A percentile compares a stretch with the other conserved stretches of the same genome.
phyloP scores from a whole-genome alignment of 2,888 invertebrate species.

The Fissipunctia ypsillon region DNA sequence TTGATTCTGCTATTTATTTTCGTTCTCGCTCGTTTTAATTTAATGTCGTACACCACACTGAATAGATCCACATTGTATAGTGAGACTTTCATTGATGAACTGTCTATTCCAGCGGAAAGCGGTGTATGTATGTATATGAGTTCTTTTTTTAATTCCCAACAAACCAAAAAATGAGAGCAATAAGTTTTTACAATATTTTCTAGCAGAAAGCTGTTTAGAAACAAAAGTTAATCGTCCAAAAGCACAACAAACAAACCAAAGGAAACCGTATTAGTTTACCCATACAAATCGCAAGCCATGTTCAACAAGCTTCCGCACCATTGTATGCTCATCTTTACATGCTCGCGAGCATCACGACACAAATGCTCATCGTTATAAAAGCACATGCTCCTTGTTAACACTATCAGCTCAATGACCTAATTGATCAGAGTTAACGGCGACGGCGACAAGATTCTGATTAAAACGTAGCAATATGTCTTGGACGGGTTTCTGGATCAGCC shows the following conservation, averaged over 20 bases:
- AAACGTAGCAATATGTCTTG: conserved; percentile 20
- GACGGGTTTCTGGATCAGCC: conserved; percentile 40
- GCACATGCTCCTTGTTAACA: conserved; percentile 16
- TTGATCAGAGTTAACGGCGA: conserved; percentile 37
- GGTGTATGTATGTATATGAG: not conserved
- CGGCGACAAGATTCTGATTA: conserved; percentile 32
- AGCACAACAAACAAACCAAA: not conserved
- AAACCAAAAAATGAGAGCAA: not conserved
- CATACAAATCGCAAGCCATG: conserved; percentile 2
- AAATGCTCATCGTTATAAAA: conserved; percentile 8
- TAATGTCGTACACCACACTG: too few species aligned
- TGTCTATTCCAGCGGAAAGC: not conserved
- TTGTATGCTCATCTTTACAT: conserved; percentile 25
- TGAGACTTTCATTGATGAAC: not conserved
- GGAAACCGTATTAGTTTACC: not conserved
- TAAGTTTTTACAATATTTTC: not conserved
- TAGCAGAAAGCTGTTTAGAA: too few species aligned
- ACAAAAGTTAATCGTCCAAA: too few species aligned
- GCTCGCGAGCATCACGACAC: not conserved
- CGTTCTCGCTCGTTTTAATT: too few species aligned
- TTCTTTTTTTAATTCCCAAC: too few species aligned
- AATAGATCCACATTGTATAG: too few species aligned
- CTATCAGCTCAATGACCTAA: conserved; percentile 44
- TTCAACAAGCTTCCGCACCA: conserved; percentile 35
- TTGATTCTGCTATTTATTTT: too few species aligned